Conservation (phyloP, 1,140 invertebrate genomes). For the Tribolium madens region DNA sequence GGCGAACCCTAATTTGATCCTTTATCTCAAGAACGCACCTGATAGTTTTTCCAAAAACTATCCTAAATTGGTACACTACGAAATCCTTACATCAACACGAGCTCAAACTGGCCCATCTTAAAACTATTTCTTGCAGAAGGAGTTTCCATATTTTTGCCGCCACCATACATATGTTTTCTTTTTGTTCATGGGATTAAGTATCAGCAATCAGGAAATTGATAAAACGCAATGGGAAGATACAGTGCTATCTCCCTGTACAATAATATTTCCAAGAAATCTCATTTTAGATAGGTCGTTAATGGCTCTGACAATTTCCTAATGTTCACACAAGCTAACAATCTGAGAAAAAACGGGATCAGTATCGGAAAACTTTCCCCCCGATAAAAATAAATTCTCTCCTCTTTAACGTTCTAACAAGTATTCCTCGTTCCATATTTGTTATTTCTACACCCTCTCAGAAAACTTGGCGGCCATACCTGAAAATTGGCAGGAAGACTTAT, state of each 20-base stretch:
- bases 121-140: too few relatives aligned
- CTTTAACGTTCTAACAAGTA: slow-evolving; percentile 23
- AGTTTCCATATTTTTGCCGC: too few relatives aligned
- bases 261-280: not conserved
- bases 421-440: slow-evolving; percentile 20
- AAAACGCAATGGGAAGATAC: not conserved
- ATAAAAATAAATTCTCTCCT: slow-evolving; percentile 29
- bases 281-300: not conserved
- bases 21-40: too few relatives aligned
- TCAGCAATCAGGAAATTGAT: not conserved
- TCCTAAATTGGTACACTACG: too few relatives aligned
- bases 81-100: too few relatives aligned
- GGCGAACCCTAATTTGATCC: too few relatives aligned
- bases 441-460: slow-evolving; percentile 20
- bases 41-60: too few relatives aligned
- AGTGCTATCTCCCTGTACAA: not conserved
- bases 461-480: slow-evolving; percentile 15
- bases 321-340: not conserved
- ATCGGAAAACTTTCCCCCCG: slow-evolving; percentile 9
- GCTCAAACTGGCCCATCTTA: too few relatives aligned
- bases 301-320: not conserved
- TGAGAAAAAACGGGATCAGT: not conserved
- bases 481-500: slow-evolving; percentile 23
- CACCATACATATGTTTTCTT: too few relatives aligned
- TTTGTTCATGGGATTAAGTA: too few relatives aligned